Conservation (phyloP, 2,888 invertebrate genomes). For the Eugnorisma glareosa region DNA sequence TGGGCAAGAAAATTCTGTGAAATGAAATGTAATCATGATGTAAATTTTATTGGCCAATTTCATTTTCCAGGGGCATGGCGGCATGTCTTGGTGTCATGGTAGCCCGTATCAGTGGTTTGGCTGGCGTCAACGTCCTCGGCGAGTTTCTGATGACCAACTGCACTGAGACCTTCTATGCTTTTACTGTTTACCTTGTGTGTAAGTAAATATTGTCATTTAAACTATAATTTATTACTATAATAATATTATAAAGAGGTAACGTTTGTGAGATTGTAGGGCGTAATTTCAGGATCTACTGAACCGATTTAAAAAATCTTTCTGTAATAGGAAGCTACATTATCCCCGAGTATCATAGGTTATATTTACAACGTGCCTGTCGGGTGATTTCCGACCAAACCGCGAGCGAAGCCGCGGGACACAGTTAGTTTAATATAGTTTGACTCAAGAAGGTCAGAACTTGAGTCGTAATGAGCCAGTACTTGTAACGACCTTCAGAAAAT, state of each 20-base stretch:
- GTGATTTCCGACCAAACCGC: too few species aligned
- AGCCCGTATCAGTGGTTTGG: slow-evolving; percentile 71
- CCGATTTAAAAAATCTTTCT: too few species aligned
- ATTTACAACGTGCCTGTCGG: too few species aligned
- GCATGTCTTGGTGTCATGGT: slow-evolving; percentile 77
- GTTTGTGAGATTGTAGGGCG: too few species aligned
- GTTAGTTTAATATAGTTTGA: not conserved
- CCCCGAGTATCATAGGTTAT: too few species aligned
- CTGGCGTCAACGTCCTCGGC: slow-evolving; percentile 75
- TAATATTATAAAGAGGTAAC: too few species aligned
- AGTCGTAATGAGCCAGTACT: not conserved
- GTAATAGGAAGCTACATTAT: too few species aligned
- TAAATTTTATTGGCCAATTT: not conserved
- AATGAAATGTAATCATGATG: not conserved
- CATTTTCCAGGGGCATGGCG: slow-evolving; percentile 74
- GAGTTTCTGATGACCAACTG: slow-evolving; percentile 72
- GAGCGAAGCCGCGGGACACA: too few species aligned
- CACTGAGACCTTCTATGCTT: slow-evolving; percentile 68
- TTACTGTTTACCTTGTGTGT: slow-evolving; percentile 71
- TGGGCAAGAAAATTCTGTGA: not conserved
- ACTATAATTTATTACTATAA: too few species aligned
- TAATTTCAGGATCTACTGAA: too few species aligned
- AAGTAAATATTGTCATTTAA: slow-evolving; percentile 31
- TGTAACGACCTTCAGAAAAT: not conserved
- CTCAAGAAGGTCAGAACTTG: not conserved